Percentiles rank a stretch among this genome's conserved stretches.
Conservation (phyloP, 2,113 vertebrate species). For the Harpagus bidentatus region DNA sequence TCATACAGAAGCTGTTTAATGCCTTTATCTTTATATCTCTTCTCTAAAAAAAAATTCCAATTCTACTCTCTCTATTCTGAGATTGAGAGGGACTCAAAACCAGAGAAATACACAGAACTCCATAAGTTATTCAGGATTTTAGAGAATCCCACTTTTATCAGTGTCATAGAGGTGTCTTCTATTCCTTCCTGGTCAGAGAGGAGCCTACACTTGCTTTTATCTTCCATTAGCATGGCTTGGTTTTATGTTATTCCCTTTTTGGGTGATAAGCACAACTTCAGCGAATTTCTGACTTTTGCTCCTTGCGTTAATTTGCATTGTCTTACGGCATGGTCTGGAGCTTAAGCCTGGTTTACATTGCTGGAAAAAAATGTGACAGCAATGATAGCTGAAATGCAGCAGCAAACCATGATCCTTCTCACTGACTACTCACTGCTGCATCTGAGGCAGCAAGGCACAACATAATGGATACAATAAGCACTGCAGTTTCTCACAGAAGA, state of each 20-base stretch:
- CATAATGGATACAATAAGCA: not conserved
- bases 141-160: not conserved
- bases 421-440: not conserved
- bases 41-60: not conserved
- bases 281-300: not conserved
- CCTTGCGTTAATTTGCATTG: not conserved
- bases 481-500: not conserved
- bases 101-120: not conserved
- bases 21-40: not conserved
- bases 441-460: not conserved
- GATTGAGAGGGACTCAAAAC: not conserved
- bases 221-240: not conserved
- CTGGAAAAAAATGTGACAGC: not conserved
- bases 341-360: not conserved
- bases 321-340: not conserved
- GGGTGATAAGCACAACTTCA: not conserved
- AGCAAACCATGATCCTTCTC: not conserved
- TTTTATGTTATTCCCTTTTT: not conserved
- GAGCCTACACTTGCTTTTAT: not conserved
- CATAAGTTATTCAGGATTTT: fast-evolving
- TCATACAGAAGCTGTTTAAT: not conserved
- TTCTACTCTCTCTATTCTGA: not conserved
- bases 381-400: not conserved
- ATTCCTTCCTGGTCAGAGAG: not conserved
- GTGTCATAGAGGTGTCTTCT: not conserved